Conservation (phyloP, 2,113 vertebrate genomes). For the Proterorhinus semilunaris region DNA sequence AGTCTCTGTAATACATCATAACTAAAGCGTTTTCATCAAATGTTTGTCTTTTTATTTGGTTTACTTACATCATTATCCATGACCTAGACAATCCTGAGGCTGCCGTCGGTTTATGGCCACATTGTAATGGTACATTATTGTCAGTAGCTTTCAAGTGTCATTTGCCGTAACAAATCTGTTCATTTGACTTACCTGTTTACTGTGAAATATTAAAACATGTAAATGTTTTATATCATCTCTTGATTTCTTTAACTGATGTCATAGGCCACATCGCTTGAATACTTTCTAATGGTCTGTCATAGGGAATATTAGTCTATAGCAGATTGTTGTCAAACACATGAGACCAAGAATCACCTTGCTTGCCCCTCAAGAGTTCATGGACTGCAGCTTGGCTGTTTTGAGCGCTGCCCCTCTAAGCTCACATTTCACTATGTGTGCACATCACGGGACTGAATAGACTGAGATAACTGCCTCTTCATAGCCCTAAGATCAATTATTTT, state of each 20-base stretch:
- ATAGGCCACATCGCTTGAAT: neutral
- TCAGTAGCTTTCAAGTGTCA: constrained; percentile 49
- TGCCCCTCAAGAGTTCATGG: constrained; percentile 6
- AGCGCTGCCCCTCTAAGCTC: constrained; percentile 39
- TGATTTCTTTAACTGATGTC: neutral
- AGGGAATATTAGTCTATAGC: neutral
- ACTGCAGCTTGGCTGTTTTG: constrained; percentile 53
- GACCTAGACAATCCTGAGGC: constrained; percentile 52
- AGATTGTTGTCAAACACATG: constrained; percentile 10
- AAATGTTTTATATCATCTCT: constrained; percentile 64
- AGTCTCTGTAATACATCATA: constrained; percentile 27
- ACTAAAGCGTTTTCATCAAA: constrained; percentile 19
- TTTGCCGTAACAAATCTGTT: constrained; percentile 59
- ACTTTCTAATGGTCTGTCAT: neutral
- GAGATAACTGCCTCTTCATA: constrained; percentile 58
- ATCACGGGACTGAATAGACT: constrained; percentile 41
- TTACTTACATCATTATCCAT: constrained; percentile 41
- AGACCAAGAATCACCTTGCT: constrained; percentile 44
- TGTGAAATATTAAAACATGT: constrained; percentile 64
- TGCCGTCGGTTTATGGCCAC: constrained; percentile 38
- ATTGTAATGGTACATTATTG: constrained; percentile 31
- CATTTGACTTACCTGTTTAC: constrained; percentile 49
- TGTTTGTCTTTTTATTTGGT: constrained; percentile 31
- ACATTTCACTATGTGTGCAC: constrained; percentile 58
- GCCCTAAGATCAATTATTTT: constrained; percentile 5